These are phyloP conservation scores for Cryptoprocta ferox DNA, from an alignment of 2,797 vertebrate species.

Conservation along the genomic window DNA sequence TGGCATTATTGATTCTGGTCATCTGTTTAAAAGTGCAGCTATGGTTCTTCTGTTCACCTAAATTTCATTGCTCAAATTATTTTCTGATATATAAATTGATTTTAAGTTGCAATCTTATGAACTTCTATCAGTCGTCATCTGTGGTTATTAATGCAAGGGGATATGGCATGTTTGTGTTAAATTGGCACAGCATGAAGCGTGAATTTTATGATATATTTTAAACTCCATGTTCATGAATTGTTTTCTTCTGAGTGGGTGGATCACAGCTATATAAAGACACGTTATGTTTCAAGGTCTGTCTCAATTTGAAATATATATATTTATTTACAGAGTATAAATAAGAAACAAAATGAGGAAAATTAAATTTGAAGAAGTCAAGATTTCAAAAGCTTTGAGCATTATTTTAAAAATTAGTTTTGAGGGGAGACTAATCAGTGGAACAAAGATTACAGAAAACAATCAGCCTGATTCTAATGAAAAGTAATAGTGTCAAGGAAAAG, in stretches of 20 bases:
- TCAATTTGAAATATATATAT: conserved; percentile 81
- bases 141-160: conserved; percentile 77
- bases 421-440: conserved; percentile 46
- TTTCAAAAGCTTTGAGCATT: conserved; percentile 73
- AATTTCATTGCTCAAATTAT: conserved; percentile 61
- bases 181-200: conserved; percentile 73
- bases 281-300: conserved; percentile 88
- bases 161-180: conserved; percentile 81
- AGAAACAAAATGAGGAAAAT: conserved; percentile 81
- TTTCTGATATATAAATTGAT: not conserved
- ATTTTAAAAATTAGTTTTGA: conserved; percentile 70
- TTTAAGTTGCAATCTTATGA: conserved; percentile 67
- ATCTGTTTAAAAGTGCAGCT: not conserved
- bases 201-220: conserved; percentile 86
- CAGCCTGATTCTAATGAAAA: conserved; percentile 25
- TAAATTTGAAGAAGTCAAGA: conserved; percentile 72
- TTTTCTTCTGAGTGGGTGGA: conserved; percentile 86
- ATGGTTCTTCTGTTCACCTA: not conserved
- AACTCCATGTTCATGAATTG: conserved; percentile 83
- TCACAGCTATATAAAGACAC: conserved; percentile 85
- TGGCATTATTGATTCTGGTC: not conserved
- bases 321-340: conserved; percentile 83
- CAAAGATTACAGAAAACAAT: conserved; percentile 45
- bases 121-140: conserved; percentile 68
- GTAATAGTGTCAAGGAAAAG: not conserved